Percentiles rank a stretch among this genome's conserved stretches.
phyloP scores from a whole-genome alignment of 53 echinoderm and acorn worm genomes.

The Echinometra lucunter region DNA sequence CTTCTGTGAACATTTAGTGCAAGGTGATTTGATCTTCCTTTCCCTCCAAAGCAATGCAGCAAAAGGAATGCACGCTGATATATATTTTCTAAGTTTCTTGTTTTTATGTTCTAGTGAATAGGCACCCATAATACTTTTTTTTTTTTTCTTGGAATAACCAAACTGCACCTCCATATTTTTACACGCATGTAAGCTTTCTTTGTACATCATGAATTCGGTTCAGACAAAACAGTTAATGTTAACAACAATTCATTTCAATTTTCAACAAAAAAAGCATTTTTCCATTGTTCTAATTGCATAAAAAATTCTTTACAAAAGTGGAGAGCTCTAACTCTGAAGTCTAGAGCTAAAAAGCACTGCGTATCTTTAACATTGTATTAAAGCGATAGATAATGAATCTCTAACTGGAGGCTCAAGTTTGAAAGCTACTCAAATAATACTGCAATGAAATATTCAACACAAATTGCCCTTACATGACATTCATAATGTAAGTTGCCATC shows the following conservation, averaged over 20 bases:
- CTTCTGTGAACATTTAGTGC: not conserved
- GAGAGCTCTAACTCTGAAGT: not conserved
- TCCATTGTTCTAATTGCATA: constrained; percentile 51
- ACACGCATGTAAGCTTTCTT: constrained; percentile 4
- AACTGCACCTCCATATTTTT: not conserved
- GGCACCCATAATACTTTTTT: constrained; percentile 9
- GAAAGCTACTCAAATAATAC: constrained; percentile 69
- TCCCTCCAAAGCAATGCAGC: not conserved
- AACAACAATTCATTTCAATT: constrained; percentile 7
- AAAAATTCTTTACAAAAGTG: constrained; percentile 49
- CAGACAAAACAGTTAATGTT: constrained; percentile 9
- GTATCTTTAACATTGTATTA: not conserved
- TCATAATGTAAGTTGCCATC: constrained; percentile 32
- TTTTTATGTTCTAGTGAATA: not conserved
- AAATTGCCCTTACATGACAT: constrained; percentile 39
- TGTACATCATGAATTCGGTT: constrained; percentile 3
- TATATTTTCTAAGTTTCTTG: not conserved
- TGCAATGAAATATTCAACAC: constrained; percentile 61
- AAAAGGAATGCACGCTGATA: not conserved
- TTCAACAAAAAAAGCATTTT: constrained; percentile 25
- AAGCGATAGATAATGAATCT: constrained; percentile 19
- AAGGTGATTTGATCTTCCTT: constrained; percentile 31
- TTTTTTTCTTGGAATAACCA: not conserved
- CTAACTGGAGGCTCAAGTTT: not conserved
- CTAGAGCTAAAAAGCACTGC: constrained; percentile 31